Base-by-base conservation (phyloP, 2,888 invertebrate genomes). In the Salpingus planirostris region DNA sequence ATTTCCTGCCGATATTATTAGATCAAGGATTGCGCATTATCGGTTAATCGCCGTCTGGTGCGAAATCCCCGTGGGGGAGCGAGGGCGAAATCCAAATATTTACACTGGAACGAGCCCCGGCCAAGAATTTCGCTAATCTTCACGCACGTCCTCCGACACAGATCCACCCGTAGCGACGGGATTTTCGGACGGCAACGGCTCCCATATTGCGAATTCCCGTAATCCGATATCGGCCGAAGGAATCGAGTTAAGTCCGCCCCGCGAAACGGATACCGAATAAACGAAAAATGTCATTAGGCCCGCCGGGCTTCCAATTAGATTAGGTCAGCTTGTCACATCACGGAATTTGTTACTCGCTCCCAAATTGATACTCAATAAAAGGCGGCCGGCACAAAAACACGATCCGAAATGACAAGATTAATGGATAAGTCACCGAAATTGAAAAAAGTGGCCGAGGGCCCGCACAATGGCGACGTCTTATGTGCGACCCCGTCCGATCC, bases 261-360 rank as follows among this genome's bases (percentile, higher is more conserved):
- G 42, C 44, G 54, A 47, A 53, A 52, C 55, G 53, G 52, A 54
- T 47, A 53, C 54, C 56, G 53, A 56, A 57, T 59, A 60, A 56
- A 58, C 58, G 59, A 59, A 60, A 59, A 59, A 60, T 58, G 59
- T 59, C 57, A 59, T 60, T 60, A 59, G 54, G 47, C 52, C 51
- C n/a, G n/a, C 43, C 29, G 37, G 54, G 51, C 55, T 47, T 59
- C 55, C 59, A 56, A 62, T 60, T 60, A 59, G 56, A 59, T 60
- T 60, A 57, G 52, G 50, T 44, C 49, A 47, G 43, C 40, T 47
- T 50, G 50, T 52, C 52, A 46, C 48, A 44, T 47, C 50, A 51
- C 40, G 49, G 49, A 56, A 57, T 57, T 57, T 57, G 54, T 57
- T 52, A 49, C 50, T 46, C 36, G 42, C 31, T 30, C 35, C 39